phyloP scores from a whole-genome alignment of 1,140 invertebrate species.

The Pseudachorutes palmiensis region DNA sequence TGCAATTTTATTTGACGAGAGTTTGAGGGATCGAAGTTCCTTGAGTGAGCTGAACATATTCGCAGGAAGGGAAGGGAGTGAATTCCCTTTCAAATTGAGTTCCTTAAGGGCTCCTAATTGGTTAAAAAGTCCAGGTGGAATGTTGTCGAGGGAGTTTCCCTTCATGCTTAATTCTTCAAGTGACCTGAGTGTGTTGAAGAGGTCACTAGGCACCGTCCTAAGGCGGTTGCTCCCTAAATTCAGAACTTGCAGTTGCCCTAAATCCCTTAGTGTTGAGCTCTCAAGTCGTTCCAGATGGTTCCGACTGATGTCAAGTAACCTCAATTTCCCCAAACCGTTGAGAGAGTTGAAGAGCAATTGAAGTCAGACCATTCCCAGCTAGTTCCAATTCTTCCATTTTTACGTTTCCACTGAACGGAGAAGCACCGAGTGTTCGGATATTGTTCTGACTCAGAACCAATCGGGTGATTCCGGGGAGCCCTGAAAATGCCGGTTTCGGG shows the following conservation, averaged over 20 bases:
- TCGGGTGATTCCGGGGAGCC: constrained; percentile 62
- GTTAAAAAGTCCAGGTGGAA: constrained; percentile 39
- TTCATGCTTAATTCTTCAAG: constrained; percentile 40
- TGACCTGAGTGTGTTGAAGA: constrained; percentile 36
- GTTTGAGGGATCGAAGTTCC: constrained; percentile 41
- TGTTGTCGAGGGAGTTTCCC: constrained; percentile 38
- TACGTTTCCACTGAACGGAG: constrained; percentile 60
- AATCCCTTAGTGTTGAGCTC: constrained; percentile 58
- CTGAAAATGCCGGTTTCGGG: constrained; percentile 59
- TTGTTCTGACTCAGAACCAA: constrained; percentile 72
- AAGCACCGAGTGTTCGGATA: constrained; percentile 59
- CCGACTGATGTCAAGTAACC: constrained; percentile 61
- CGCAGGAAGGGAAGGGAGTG: constrained; percentile 39
- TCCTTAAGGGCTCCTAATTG: constrained; percentile 41
- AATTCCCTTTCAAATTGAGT: constrained; percentile 43
- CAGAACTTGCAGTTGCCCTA: constrained; percentile 54
- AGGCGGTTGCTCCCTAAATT: constrained; percentile 71
- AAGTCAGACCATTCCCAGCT: constrained; percentile 61
- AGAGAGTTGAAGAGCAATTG: constrained; percentile 60
- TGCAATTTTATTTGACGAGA: constrained; percentile 41
- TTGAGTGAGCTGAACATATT: constrained; percentile 40
- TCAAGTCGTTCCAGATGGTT: constrained; percentile 65
- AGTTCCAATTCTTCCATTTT: constrained; percentile 67
- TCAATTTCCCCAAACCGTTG: constrained; percentile 52
- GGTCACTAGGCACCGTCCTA: constrained; percentile 37